These are phyloP conservation scores for Rhizomys pruinosus DNA, from an alignment of 2,113 vertebrate genomes.

Conservation along the genomic window DNA sequence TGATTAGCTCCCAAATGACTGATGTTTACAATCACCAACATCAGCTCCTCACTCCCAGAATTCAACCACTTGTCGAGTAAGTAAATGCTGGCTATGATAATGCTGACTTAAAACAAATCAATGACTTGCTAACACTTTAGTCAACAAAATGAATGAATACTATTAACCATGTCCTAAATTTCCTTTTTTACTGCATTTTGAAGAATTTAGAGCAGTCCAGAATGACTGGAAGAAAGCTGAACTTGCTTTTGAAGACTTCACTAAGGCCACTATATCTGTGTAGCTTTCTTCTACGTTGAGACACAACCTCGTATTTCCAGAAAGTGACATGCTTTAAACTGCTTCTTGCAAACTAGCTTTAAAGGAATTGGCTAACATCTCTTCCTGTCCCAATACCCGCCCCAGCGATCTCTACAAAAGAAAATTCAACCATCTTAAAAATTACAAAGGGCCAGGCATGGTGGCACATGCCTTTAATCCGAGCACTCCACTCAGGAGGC, in stretches of 20 bases:
- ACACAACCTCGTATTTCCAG: not conserved
- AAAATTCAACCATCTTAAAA: not conserved
- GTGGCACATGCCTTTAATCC: too few species aligned
- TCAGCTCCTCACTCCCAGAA: not conserved
- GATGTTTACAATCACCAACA: not conserved
- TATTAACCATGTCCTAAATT: not conserved
- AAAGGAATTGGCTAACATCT: not conserved
- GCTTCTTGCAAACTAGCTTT: not conserved
- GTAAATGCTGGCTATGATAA: not conserved
- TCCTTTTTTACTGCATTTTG: not conserved
- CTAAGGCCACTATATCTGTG: not conserved
- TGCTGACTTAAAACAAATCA: not conserved
- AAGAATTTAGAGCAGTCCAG: not conserved
- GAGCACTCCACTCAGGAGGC: too few species aligned
- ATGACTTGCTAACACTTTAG: constrained; percentile 4
- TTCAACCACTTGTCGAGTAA: not conserved
- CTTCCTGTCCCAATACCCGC: not conserved
- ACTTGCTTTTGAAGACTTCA: not conserved
- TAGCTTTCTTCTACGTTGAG: not conserved
- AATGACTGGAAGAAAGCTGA: not conserved
- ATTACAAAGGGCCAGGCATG: not conserved
- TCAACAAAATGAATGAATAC: not conserved
- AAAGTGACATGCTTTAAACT: not conserved
- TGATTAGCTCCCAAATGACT: not conserved
- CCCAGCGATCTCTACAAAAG: not conserved